Percentiles rank a stretch among this genome's conserved stretches.
These are phyloP conservation scores for Ladona fulva DNA, from an alignment of 1,140 invertebrate species.

Conservation along the genomic window DNA sequence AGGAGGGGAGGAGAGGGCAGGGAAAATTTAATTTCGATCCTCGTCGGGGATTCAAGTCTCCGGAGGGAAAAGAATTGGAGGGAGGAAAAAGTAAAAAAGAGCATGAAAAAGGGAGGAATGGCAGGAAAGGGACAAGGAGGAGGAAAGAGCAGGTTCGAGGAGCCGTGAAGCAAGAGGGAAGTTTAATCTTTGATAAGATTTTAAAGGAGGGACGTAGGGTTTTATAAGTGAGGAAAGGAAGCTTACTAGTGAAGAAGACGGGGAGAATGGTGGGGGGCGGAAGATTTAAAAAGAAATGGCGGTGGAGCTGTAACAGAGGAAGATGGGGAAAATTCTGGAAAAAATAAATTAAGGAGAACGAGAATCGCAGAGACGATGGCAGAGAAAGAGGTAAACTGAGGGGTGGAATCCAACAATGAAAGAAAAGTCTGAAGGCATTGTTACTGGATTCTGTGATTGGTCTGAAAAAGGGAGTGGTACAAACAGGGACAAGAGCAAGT, in stretches of 20 bases:
- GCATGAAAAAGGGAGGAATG: neutral
- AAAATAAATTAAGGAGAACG: neutral
- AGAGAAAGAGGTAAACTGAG: neutral
- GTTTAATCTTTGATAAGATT: constrained; percentile 51
- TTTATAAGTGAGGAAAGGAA: constrained; percentile 22
- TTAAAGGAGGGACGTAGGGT: constrained; percentile 39
- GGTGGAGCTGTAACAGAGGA: too few relatives aligned
- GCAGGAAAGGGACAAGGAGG: neutral
- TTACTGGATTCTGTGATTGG: too few relatives aligned
- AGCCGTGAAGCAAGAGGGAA: constrained; percentile 32
- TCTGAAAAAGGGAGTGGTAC: too few relatives aligned
- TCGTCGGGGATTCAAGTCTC: constrained; percentile 41
- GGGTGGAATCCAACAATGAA: too few relatives aligned
- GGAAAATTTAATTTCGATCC: constrained; percentile 50
- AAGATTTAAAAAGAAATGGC: neutral
- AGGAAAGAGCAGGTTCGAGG: neutral
- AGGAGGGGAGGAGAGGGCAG: constrained; percentile 12
- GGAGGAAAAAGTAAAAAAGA: neutral
- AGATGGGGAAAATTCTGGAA: neutral
- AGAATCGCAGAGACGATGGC: neutral
- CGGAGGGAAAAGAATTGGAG: neutral
- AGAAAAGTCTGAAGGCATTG: too few relatives aligned
- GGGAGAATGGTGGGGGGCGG: neutral
- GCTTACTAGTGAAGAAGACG: constrained; percentile 15
- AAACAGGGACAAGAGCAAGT: too few relatives aligned